Percentiles rank a stretch among this genome's conserved stretches.
These are phyloP conservation scores for Lepidonotus clava DNA, from an alignment of 2,888 invertebrate species.

Conservation along the genomic window DNA sequence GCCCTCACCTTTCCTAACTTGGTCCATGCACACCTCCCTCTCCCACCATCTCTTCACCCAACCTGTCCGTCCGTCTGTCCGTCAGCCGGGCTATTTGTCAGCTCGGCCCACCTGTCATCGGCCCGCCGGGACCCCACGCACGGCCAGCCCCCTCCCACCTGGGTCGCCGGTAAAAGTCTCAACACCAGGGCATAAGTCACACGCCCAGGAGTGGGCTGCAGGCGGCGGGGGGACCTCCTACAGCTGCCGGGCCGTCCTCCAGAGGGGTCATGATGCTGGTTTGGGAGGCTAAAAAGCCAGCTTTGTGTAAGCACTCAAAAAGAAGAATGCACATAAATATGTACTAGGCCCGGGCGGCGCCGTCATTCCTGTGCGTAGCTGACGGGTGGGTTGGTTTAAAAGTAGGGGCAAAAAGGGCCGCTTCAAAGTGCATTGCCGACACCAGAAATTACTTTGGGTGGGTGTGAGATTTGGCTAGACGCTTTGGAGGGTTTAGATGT, in stretches of 20 bases:
- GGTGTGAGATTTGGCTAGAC: no score
- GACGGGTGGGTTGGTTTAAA: background rate
- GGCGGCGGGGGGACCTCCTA: background rate
- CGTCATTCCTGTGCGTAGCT: background rate
- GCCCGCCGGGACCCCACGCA: background rate
- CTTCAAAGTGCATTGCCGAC: no score
- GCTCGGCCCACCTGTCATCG: no score
- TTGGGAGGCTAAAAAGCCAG: background rate
- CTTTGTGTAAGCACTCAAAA: constrained; percentile 12
- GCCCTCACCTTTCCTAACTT: background rate
- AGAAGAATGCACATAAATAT: no score
- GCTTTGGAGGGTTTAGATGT: no score
- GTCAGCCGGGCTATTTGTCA: background rate
- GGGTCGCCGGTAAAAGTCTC: constrained; percentile 15
- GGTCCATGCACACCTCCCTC: background rate
- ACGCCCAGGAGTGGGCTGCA: background rate
- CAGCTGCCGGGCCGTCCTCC: background rate
- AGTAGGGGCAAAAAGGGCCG: background rate
- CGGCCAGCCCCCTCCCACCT: background rate
- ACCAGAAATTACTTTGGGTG: no score
- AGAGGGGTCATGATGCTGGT: background rate
- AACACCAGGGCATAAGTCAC: constrained; percentile 21
- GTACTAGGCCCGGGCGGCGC: background rate
- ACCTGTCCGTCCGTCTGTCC: background rate
- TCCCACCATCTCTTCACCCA: background rate